Base-by-base conservation (phyloP, 2,113 vertebrate species). In the Anolis sagrei region DNA sequence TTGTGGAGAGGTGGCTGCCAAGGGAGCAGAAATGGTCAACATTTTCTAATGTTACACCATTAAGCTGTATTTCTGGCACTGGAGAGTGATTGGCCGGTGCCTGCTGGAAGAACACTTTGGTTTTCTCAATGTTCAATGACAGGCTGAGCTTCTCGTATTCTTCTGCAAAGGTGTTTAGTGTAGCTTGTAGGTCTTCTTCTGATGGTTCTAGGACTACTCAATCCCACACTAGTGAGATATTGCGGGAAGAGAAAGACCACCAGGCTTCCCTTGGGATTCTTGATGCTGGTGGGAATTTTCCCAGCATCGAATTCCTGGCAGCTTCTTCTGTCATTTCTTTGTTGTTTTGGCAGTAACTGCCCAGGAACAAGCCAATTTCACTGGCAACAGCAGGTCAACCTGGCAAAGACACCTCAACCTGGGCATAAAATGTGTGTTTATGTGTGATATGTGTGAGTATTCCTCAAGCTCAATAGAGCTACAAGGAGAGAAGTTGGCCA, bases 311-410 rank as follows among this genome's bases (percentile, higher is more conserved):
- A 11, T 80, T 80, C 85, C 58, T 88, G 54, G 79, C 14, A 49
- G 27, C 66, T 62, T 89, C 14, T 0, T 70, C 79, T 32, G 80
- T 68, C 70, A 1, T 74, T 66, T 77, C 88, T 94, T 92, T 93
- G 93, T 94, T 93, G 76, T 51, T 85, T 14, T 58, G 54, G 93
- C 88, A 91, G 89, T 87, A 91, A 36, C 85, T 81, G 87, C 93
- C 81, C 76, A 2, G 3, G 25, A 81, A 89, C 94, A 94, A 93
- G 93, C 81, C 88, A 92, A 91, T 36, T 4, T 9, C 91, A 64
- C 90, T 95, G 94, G 95, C 94, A 83, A 9, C 16, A 51, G 61
- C 85, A 32, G 85, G 89, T 32, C 32, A 70, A 83, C 88, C 87
- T 94, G 94, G 94, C 94, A 87, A 86, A 8, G 84, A 85, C 6